phyloP scores from a whole-genome alignment of 2,888 invertebrate species.

The Oligia latruncula region DNA sequence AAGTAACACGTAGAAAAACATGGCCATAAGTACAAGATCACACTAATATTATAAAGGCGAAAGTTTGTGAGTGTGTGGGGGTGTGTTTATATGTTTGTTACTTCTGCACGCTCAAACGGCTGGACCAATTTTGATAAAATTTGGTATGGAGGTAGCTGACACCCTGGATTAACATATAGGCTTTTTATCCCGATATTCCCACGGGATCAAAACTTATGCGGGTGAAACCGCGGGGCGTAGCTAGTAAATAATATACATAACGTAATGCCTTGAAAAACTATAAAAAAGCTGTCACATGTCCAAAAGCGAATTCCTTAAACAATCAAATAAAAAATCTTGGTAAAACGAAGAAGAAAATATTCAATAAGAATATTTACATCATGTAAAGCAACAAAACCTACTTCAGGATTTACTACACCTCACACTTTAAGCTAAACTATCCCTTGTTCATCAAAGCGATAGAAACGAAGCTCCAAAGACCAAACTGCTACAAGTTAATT shows the following conservation, averaged over 20 bases:
- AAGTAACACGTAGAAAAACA: not conserved
- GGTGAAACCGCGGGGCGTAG: too few relatives aligned
- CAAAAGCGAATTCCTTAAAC: not conserved
- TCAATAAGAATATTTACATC: not conserved
- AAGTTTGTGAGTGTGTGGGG: too few relatives aligned
- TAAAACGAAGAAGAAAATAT: not conserved
- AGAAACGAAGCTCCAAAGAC: slow-evolving; percentile 37
- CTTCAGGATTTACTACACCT: not conserved
- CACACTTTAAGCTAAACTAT: slow-evolving; percentile 3
- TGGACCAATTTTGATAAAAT: too few relatives aligned
- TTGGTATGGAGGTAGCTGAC: too few relatives aligned
- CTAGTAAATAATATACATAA: too few relatives aligned
- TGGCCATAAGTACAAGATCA: too few relatives aligned
- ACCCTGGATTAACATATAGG: too few relatives aligned
- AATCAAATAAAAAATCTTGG: not conserved
- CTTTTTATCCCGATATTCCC: too few relatives aligned
- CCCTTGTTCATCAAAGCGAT: slow-evolving; percentile 15
- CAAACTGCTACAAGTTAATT: slow-evolving; percentile 46
- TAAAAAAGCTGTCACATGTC: not conserved
- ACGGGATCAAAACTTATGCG: too few relatives aligned
- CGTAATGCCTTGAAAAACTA: not conserved
- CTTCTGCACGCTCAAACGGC: too few relatives aligned
- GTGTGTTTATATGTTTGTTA: too few relatives aligned
- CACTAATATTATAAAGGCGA: too few relatives aligned
- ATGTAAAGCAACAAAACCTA: not conserved